A percentile compares a stretch with the other conserved stretches of the same genome.
Evolutionary conservation across 2,797 vertebrate genomes (phyloP).

Genomic region (Ctenopoma kingsleyae): DNA sequence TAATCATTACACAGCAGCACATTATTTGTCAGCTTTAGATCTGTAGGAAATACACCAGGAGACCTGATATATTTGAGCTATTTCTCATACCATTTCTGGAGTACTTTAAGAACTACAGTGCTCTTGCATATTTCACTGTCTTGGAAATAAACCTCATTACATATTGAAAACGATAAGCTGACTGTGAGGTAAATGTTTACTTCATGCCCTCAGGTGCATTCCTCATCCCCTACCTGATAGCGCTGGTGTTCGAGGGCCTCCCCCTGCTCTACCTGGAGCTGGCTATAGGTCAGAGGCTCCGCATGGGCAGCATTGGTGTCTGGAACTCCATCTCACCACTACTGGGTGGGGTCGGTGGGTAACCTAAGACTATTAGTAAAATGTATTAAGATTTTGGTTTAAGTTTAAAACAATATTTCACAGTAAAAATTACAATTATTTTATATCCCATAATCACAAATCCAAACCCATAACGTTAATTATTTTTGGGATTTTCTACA

Average conservation of each 20-base stretch:
- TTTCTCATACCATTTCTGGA: too few relatives aligned
- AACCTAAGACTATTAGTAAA: not conserved
- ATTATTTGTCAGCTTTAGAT: too few relatives aligned
- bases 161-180: not conserved
- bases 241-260: conserved; percentile 90
- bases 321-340: conserved; percentile 91
- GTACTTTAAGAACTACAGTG: too few relatives aligned
- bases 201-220: conserved; percentile 87
- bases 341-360: conserved; percentile 88
- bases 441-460: not conserved
- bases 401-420: not conserved
- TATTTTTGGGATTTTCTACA: not conserved
- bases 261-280: conserved; percentile 92
- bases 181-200: conserved; percentile 20
- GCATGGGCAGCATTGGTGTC: conserved; percentile 87
- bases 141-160: not conserved
- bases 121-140: not conserved
- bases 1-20: too few relatives aligned
- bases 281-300: conserved; percentile 90
- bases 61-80: too few relatives aligned
- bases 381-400: not conserved
- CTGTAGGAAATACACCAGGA: too few relatives aligned
- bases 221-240: conserved; percentile 91
- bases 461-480: too few relatives aligned
- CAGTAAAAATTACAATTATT: not conserved